Base-by-base conservation (phyloP, 2,113 vertebrate species). In the Protobothrops flavoviridis region DNA sequence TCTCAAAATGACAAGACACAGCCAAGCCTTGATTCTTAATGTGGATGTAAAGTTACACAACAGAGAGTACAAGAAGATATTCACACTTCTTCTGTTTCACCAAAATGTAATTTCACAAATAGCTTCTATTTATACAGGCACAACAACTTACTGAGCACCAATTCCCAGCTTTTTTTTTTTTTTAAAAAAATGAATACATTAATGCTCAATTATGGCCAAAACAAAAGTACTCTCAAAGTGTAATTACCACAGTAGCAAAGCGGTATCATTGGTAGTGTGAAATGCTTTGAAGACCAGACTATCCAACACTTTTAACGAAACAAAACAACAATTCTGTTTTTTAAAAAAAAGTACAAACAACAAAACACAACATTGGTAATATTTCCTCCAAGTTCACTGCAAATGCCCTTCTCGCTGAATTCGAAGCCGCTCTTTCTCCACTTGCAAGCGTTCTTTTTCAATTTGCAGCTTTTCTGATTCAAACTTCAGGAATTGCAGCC, bases 401-500 rank as follows among this genome's bases (percentile, higher is more conserved):
- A 98, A 92, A 93, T 98, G 98, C 39, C 98, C 98, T 92, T 99
- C 98, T 93, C 98, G 98, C 96, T 99, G 99, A 97, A 99, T 98
- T 90, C 98, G 97, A 96, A 99, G 98, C 91, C 98, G 98, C 94
- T 99, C 99, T 93, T 99, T 99, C 96, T 99, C 99, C 94, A 99
- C 98, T 95, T 98, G 98, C 57, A 99, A 98, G 90, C 98, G 98
- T 45, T 99, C 99, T 97, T 99, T 98, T 96, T 99, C 99, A 53
- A 99, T 99, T 97, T 99, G 98, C 94, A 99, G 97, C 95, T 99
- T 98, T 94, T 99, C 98, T 0, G 98, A 98, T 95, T 99, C 99
- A 92, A 99, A 99, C 95, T 99, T 99, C 2, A 99, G 96, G 94
- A 99, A 99, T 96, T 99, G 99, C 94, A 99, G 97, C 93, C 98